Percentiles rank a stretch among this genome's conserved stretches.
Evolutionary conservation across 2,113 vertebrate species (phyloP).

Genomic region (Centropus bengalensis): DNA sequence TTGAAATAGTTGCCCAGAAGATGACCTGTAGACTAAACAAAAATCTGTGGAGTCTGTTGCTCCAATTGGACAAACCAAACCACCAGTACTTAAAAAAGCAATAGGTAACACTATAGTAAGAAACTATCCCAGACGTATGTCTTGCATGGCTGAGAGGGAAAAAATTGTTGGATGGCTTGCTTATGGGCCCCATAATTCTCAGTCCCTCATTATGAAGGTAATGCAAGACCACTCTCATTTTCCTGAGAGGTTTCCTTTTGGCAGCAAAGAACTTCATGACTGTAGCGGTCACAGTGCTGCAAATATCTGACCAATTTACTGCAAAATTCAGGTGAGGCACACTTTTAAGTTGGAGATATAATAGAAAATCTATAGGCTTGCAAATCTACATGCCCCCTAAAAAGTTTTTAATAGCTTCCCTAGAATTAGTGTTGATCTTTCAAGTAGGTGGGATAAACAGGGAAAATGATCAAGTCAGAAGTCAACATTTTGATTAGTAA

Average conservation of each 20-base stretch:
- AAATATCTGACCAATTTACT: background rate
- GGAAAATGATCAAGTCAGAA: background rate
- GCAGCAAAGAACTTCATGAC: background rate
- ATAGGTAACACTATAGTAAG: constrained; percentile 6
- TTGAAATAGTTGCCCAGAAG: constrained; percentile 48
- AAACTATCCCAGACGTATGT: background rate
- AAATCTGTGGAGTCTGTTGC: constrained; percentile 52
- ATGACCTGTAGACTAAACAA: constrained; percentile 72
- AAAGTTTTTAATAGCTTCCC: background rate
- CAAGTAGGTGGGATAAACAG: background rate
- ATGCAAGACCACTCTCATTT: background rate
- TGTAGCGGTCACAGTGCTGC: background rate
- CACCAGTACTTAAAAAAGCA: background rate
- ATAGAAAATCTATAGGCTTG: background rate
- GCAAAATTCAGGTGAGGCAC: background rate
- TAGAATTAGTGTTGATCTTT: background rate
- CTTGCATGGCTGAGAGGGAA: background rate
- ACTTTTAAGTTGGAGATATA: background rate
- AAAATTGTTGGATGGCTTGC: background rate
- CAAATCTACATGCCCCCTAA: background rate
- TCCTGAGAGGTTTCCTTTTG: background rate
- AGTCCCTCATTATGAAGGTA: background rate
- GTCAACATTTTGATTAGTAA: background rate
- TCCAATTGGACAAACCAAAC: constrained; percentile 29
- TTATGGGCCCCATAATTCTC: background rate